Base-by-base conservation (phyloP, 2,113 vertebrate species). In the Chauna torquata region DNA sequence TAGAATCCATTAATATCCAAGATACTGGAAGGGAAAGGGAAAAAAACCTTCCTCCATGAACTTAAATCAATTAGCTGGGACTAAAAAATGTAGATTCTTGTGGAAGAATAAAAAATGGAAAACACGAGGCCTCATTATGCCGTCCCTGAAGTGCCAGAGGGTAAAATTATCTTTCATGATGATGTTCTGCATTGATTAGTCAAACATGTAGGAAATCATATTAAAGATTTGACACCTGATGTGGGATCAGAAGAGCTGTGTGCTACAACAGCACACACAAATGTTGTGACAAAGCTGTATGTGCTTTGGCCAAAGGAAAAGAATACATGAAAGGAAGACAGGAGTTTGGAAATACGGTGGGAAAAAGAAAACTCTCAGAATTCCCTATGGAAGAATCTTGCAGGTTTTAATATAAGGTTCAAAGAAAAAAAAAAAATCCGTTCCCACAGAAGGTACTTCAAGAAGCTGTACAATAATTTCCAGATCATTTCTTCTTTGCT, bases 121-220 rank as follows among this genome's bases (percentile, higher is more conserved):
- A 96, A 95, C 92, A 96, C 85, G 61, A 72, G 90, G 92, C 83
- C 90, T 96, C 86, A 90, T 96, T 97, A 97, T 96, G 90, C 90
- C 75, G 96, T 97, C 96, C 95, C 95, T 90, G 81, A 95, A 96
- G 93, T 90, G 96, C 93, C 94, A 90, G 92, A 94, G 90, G 70
- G 90, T 88, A 95, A 97, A 93, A 97, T 97, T 97, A 97, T 97
- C 97, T 94, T 97, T 97, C 90, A 85, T 97, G 97, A 98, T 98
- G 96, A 98, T 97, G 97, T 98, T 97, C 97, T 95, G 90, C 97
- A 98, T 98, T 98, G 98, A 98, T 98, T 98, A 97, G 98, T 95
- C 97, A 98, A 98, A 98, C 98, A 98, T 77, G 87, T 90, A 87
- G 95, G 90, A 93, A 97, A 97, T 92, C 93, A 94, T 94, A 95